phyloP scores from a whole-genome alignment of 1,140 invertebrate species.

The Pseudomyrmex sp. region DNA sequence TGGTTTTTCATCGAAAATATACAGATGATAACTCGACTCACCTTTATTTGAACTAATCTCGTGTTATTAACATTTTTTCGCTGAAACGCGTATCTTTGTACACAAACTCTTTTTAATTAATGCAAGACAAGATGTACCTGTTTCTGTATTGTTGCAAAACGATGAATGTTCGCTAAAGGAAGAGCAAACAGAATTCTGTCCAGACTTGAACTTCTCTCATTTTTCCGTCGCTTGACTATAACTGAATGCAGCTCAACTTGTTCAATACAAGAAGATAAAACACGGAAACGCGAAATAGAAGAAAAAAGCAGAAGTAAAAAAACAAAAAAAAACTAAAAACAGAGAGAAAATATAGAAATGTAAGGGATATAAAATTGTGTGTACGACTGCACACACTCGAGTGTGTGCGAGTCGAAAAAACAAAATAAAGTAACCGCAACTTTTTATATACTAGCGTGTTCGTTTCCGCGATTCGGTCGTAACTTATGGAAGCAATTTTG shows the following conservation, averaged over 20 bases:
- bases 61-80: slow-evolving; percentile 29
- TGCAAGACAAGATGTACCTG: background rate
- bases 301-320: background rate
- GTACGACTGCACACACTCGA: background rate
- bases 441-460: slow-evolving; percentile 28
- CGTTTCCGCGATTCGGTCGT: slow-evolving; percentile 40
- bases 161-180: slow-evolving; percentile 18
- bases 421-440: slow-evolving; percentile 39
- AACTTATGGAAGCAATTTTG: slow-evolving; percentile 28
- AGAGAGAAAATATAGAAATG: background rate
- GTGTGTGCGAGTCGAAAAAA: background rate
- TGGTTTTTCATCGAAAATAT: slow-evolving; percentile 11
- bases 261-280: slow-evolving; percentile 39
- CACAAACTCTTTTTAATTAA: too few relatives aligned
- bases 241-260: slow-evolving; percentile 29
- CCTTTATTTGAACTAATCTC: slow-evolving; percentile 5
- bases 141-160: slow-evolving; percentile 11
- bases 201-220: background rate
- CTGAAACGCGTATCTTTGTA: too few relatives aligned
- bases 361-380: background rate
- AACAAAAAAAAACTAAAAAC: slow-evolving; percentile 45
- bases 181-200: slow-evolving; percentile 3
- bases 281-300: slow-evolving; percentile 17
- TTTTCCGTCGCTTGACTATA: slow-evolving; percentile 11
- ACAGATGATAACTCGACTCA: slow-evolving; percentile 16